phyloP scores from a whole-genome alignment of 2,888 invertebrate species.

The Sinotaia quadrata region DNA sequence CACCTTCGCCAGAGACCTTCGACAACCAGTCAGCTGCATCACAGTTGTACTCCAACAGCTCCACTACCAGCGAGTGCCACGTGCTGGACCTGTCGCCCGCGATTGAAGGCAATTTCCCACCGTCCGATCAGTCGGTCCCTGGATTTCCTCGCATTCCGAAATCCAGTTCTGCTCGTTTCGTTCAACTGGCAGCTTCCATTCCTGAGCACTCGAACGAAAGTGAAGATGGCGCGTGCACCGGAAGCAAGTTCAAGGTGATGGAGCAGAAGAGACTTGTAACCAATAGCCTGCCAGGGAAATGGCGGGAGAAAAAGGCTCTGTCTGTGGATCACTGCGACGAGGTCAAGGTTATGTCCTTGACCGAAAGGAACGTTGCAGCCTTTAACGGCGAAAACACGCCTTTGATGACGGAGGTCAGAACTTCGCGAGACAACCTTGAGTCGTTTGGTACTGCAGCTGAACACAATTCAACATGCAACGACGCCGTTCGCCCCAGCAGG shows the following conservation, averaged over 20 bases:
- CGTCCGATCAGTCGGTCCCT: neutral
- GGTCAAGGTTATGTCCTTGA: conserved; percentile 4
- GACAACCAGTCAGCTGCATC: neutral
- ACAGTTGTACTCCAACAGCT: too few species aligned
- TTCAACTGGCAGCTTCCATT: conserved; percentile 19
- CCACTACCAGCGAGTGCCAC: too few species aligned
- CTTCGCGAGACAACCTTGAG: too few species aligned
- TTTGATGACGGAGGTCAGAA: too few species aligned
- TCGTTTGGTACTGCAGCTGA: too few species aligned
- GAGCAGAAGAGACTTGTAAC: conserved; percentile 1
- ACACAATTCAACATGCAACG: too few species aligned
- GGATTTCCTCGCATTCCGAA: conserved; percentile 3
- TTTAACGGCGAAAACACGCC: neutral
- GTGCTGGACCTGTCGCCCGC: neutral
- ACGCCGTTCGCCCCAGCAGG: neutral
- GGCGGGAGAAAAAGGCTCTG: neutral
- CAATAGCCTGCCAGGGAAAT: neutral
- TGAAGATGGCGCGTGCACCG: conserved; percentile 23
- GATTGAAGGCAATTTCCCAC: neutral
- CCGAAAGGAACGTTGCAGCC: conserved; percentile 10
- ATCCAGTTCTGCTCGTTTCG: conserved; percentile 18
- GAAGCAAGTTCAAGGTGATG: conserved; percentile 21
- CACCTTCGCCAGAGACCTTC: neutral
- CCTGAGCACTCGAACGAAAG: conserved; percentile 14
- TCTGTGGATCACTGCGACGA: neutral